These are phyloP conservation scores for Ctenopoma multispine DNA, from an alignment of 2,797 vertebrate genomes.

Conservation along the genomic window DNA sequence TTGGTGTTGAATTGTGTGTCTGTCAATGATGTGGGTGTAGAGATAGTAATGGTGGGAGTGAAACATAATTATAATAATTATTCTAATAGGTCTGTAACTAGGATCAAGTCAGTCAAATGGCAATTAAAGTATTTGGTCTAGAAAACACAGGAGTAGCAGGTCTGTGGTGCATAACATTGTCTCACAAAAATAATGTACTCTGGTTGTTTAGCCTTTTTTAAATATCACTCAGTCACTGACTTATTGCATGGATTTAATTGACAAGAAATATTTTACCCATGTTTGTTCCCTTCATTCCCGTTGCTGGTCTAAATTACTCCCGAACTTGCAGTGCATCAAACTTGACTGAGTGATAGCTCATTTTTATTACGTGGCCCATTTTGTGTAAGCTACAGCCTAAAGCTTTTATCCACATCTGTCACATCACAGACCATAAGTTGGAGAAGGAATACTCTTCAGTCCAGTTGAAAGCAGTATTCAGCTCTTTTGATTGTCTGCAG, in stretches of 20 bases:
- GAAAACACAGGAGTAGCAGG: conserved; percentile 10
- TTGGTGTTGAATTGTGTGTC: conserved; percentile 74
- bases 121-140: conserved; percentile 52
- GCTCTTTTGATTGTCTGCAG: conserved; percentile 42
- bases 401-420: conserved; percentile 70
- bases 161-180: conserved; percentile 27
- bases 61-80: conserved; percentile 66
- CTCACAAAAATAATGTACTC: conserved; percentile 11
- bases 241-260: conserved; percentile 27
- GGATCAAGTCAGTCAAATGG: conserved; percentile 55
- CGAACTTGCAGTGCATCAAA: conserved; percentile 62
- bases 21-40: conserved; percentile 69
- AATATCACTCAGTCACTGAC: conserved; percentile 20
- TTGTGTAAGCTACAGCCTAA: conserved; percentile 61
- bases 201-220: conserved; percentile 26
- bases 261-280: conserved; percentile 33
- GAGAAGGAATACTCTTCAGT: conserved; percentile 28
- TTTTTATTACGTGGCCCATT: conserved; percentile 68
- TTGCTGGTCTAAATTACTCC: conserved; percentile 48
- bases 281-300: not conserved
- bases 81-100: conserved; percentile 59
- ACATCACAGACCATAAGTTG: conserved; percentile 49
- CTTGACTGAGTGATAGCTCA: conserved; percentile 58
- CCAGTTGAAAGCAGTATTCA: conserved; percentile 22
- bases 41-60: conserved; percentile 53